phyloP scores from a whole-genome alignment of 2,888 invertebrate genomes.

The Eupithecia subumbrata region DNA sequence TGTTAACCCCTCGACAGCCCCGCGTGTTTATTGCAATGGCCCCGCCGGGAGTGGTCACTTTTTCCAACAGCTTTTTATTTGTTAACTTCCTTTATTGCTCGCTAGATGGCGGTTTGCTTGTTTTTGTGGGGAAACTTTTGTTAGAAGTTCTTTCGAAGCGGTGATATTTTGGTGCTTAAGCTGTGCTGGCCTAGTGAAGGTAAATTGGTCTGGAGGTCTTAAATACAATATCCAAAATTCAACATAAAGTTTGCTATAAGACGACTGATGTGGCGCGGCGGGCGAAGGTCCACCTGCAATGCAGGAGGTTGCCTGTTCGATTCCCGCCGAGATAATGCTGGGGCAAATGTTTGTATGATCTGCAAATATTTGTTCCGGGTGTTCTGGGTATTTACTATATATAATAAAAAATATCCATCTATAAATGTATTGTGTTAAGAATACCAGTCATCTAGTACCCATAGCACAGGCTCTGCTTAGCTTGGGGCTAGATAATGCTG shows the following conservation, averaged over 20 bases:
- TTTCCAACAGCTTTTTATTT: slow-evolving; percentile 50
- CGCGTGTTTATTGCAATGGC: slow-evolving; percentile 60
- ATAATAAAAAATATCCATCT: no score
- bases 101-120: slow-evolving; percentile 35
- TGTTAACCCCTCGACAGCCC: slow-evolving; percentile 19
- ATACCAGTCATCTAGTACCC: no score
- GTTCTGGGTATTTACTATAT: no score
- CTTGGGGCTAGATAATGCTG: no score
- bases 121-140: slow-evolving; percentile 34
- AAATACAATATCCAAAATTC: background rate
- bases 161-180: slow-evolving; percentile 23
- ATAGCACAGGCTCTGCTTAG: no score
- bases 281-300: no score
- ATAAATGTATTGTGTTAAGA: no score
- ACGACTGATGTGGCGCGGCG: no score
- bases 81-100: slow-evolving; percentile 44
- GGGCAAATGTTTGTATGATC: no score
- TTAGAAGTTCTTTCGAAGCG: slow-evolving; percentile 27
- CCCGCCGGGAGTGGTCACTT: slow-evolving; percentile 58
- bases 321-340: no score
- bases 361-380: no score
- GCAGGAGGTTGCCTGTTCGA: no score
- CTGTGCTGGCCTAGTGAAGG: slow-evolving; percentile 10
- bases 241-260: background rate
- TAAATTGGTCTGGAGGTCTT: background rate